Evolutionary conservation across 1,140 invertebrate species (phyloP).

Genomic region (Drosophila nigromelanica): DNA sequence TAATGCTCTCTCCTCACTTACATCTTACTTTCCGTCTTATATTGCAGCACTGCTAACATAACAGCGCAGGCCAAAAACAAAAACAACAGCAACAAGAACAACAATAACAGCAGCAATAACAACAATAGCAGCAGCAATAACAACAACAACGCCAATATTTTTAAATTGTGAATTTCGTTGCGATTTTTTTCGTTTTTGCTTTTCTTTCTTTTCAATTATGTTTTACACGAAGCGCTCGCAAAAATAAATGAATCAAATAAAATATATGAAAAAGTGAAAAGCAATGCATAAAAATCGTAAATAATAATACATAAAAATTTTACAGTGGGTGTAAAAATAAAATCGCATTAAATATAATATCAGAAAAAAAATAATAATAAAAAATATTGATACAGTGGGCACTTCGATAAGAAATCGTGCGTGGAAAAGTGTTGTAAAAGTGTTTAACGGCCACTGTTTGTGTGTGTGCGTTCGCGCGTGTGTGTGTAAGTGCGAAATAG

Average conservation of each 20-base stretch:
- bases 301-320: conserved; percentile 31
- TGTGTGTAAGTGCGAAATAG: conserved; percentile 19
- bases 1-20: conserved; percentile 9
- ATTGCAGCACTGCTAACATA: conserved; percentile 27
- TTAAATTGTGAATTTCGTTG: conserved; percentile 30
- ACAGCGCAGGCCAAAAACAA: conserved; percentile 9
- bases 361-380: conserved; percentile 17
- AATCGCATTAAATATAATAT: conserved; percentile 1
- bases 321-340: conserved; percentile 19
- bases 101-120: conserved; percentile 22
- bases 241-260: conserved; percentile 29
- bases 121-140: conserved; percentile 16
- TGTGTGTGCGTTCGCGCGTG: conserved; percentile 5
- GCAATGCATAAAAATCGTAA: conserved; percentile 34
- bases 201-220: conserved; percentile 22
- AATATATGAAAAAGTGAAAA: conserved; percentile 5
- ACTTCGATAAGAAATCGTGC: conserved; percentile 25
- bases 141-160: conserved; percentile 21
- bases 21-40: conserved; percentile 14
- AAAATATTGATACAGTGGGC: conserved; percentile 23
- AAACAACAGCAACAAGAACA: conserved; percentile 13
- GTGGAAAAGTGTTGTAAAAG: conserved; percentile 54
- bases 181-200: conserved; percentile 30
- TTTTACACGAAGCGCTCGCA: conserved; percentile 18
- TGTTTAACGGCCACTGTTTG: conserved; percentile 42